Base-by-base conservation (phyloP, 2,888 invertebrate genomes). In the Diarsia mendica region DNA sequence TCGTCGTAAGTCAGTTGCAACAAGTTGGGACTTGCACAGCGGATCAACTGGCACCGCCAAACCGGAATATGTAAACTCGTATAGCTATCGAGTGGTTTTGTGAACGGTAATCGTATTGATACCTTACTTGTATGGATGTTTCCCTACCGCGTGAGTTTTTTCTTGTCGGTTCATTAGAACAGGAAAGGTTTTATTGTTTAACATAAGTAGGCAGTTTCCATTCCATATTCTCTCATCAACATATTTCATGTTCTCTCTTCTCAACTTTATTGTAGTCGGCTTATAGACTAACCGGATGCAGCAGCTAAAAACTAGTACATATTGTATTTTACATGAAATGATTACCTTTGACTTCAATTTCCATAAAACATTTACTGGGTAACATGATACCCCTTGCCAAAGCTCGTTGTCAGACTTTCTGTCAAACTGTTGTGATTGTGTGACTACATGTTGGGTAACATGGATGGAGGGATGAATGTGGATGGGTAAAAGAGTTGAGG, bases 1-100 rank as follows among this genome's bases (percentile, higher is more conserved):
- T 61, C 44, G 46, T 28, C 39, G 71, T 83, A 76, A 83, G 39
- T 83, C 81, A 83, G 18, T 66, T 60, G 75, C 44, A 79, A 85
- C 87, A 83, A 65, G 86, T 86, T 68, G 61, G 46, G 77, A 86
- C 86, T 76, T 75, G 86, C 46, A 63, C 77, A 79, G 76, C 82
- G 72, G 76, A 79, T 69, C 82, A 63, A 82, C 71, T n/a, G 75
- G 61, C 69, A 69, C 79, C 78, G 80, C 66, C 67, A 80, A 83
- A 83, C 82, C 82, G 84, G 84, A 75, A 79, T 79, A 82, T 55
- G 60, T 46, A 75, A 61, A n/a, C 64, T n/a, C n/a, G 44, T 63
- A 1, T n/a, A n/a, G 44, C 53, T 66, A 74, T 79, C 51, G 61
- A 68, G 51, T 65, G 67, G 67, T 68, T 72, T 82, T 75, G 60